Evolutionary conservation across 2,888 invertebrate species (phyloP), one percentile per base, ranked within the genome.

Genomic region (Odontocolon sp.): DNA sequence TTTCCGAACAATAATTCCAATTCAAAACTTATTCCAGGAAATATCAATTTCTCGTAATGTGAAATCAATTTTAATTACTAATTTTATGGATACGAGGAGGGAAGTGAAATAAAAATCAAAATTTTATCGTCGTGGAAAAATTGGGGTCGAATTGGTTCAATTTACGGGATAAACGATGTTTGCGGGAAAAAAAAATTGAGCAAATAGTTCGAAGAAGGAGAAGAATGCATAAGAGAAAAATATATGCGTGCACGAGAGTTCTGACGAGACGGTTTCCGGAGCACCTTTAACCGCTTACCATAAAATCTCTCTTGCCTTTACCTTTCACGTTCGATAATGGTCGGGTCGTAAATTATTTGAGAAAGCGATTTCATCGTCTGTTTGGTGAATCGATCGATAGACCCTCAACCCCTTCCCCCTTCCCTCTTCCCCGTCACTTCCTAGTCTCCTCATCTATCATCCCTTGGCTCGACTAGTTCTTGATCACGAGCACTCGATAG

Each of bases 231-330:
- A 36, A 8, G 8, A n/a, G 36, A n/a, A 9, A n/a, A 36, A 36
- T 36, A n/a, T 36, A 9, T 36, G 36, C 36, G 28, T 18, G 61
- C n/a, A 18, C 23, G 38, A 38, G 23, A 45, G 16, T 45, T 11
- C 11, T 11, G n/a, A 42, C 21, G 31, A 45, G 11, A 47, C 33
- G 63, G 47, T 47, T 47, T 47, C 45, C n/a, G 40, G 31, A 9
- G 31, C 21, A 31, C 21, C 45, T 33, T 9, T 23, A 23, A 33
- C 21, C 47, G 45, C 31, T 63, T 63, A 63, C 63, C 63, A 63
- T 63, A 63, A 47, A 63, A 47, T 63, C 63, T 47, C 63, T 28
- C 63, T 45, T 63, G 63, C 63, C 45, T 47, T 45, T 63, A 47
- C 63, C 45, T 63, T 63, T 23, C 63, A 45, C 47, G 63, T 45